These are phyloP conservation scores for Drosophila hamatofila DNA, from an alignment of 2,888 invertebrate species.

Conservation along the genomic window DNA sequence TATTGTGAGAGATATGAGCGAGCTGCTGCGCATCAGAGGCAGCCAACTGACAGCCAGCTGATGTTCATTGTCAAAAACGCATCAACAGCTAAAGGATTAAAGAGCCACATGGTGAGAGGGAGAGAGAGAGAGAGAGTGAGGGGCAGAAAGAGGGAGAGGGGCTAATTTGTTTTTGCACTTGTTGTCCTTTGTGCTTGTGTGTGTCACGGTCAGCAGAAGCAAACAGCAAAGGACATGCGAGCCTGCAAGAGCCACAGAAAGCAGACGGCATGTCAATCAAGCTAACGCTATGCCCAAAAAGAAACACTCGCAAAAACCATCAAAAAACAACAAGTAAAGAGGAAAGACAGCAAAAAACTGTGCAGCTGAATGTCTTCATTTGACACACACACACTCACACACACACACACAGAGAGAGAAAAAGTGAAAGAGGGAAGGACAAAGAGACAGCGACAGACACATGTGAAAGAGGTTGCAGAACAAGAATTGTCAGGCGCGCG, in stretches of 20 bases:
- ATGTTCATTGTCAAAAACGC: conserved; percentile 75
- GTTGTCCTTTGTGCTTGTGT: conserved; percentile 39
- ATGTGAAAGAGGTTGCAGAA: conserved; percentile 24
- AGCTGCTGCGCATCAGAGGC: conserved; percentile 26
- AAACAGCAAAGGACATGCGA: conserved; percentile 50
- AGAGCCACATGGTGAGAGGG: conserved; percentile 3
- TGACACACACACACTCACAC: conserved; percentile 53
- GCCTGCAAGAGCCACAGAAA: conserved; percentile 47
- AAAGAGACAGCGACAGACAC: background rate
- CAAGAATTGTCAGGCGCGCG: conserved; percentile 38
- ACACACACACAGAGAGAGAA: conserved; percentile 29
- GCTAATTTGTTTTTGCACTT: conserved; percentile 71
- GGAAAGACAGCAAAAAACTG: conserved; percentile 37
- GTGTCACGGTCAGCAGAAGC: conserved; percentile 67
- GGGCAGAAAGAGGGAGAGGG: conserved; percentile 4
- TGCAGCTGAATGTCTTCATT: conserved; percentile 71
- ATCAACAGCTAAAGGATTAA: conserved; percentile 36
- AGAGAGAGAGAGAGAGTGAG: background rate
- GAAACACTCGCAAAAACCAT: conserved; percentile 12
- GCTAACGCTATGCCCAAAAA: conserved; percentile 55
- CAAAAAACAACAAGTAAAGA: conserved; percentile 36
- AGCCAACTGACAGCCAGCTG: conserved; percentile 56
- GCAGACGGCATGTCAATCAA: conserved; percentile 74
- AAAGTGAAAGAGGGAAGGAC: background rate
- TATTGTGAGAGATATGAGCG: conserved; percentile 17